These are phyloP conservation scores for Ochlodes sylvanus DNA, from an alignment of 2,888 invertebrate genomes.

Conservation along the genomic window DNA sequence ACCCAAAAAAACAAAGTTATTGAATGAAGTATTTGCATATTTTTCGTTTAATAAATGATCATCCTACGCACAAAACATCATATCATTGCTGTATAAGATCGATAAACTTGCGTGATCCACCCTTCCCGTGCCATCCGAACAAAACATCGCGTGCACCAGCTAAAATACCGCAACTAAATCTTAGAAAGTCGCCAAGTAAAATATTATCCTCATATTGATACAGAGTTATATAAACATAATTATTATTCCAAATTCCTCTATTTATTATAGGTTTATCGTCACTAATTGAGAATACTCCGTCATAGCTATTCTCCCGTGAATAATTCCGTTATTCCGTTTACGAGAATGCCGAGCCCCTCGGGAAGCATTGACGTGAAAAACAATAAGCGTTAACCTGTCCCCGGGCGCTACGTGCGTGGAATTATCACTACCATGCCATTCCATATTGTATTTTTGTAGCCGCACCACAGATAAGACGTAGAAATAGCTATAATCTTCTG, in stretches of 20 bases:
- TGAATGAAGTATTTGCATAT: too few species aligned
- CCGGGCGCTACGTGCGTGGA: conserved; percentile 29
- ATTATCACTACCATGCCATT: conserved; percentile 13
- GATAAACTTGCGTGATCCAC: not conserved
- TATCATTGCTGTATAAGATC: not conserved
- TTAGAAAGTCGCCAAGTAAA: not conserved
- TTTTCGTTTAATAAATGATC: too few species aligned
- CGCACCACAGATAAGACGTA: too few species aligned
- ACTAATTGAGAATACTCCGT: conserved; percentile 7
- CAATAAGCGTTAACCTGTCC: conserved; percentile 43
- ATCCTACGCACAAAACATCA: not conserved
- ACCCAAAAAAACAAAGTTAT: too few species aligned
- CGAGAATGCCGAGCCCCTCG: conserved; percentile 10
- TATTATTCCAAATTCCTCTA: not conserved
- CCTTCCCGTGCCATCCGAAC: not conserved
- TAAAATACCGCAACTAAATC: not conserved
- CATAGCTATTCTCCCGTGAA: conserved; percentile 6
- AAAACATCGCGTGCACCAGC: not conserved
- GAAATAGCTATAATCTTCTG: too few species aligned
- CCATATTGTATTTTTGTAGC: not conserved
- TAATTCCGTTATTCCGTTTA: conserved; percentile 14
- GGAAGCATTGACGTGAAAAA: conserved; percentile 39
- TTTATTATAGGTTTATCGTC: not conserved
- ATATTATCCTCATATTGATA: not conserved
- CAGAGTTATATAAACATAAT: not conserved